Conservation (phyloP, 1,140 invertebrate species). For the Brachionus sp. region DNA sequence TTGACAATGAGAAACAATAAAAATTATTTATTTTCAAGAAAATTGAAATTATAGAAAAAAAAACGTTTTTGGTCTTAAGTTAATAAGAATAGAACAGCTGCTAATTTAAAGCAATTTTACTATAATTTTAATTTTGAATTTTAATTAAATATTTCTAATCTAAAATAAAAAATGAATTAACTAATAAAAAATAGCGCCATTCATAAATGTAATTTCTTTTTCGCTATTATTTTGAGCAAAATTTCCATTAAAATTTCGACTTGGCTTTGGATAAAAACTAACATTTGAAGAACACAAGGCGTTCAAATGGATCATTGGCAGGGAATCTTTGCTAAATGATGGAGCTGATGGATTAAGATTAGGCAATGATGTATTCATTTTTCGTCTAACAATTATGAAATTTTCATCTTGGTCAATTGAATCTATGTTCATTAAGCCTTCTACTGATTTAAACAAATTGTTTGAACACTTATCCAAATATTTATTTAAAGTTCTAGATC, state of each 20-base stretch:
- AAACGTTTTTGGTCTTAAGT: too few species aligned
- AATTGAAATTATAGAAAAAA: too few species aligned
- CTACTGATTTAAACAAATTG: slow-evolving; percentile 25
- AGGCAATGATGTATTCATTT: neutral
- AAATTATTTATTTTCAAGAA: too few species aligned
- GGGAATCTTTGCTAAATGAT: neutral
- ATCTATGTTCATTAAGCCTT: neutral
- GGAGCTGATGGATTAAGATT: neutral
- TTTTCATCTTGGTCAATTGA: neutral
- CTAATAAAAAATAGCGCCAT: slow-evolving; percentile 35
- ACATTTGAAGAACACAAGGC: slow-evolving; percentile 26
- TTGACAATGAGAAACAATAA: too few species aligned
- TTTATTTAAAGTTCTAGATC: neutral
- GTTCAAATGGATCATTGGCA: neutral
- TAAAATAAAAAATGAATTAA: neutral
- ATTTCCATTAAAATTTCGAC: neutral
- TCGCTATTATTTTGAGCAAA: neutral
- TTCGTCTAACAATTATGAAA: slow-evolving; percentile 18
- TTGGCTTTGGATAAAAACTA: slow-evolving; percentile 16
- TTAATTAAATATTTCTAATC: neutral
- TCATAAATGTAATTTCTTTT: neutral
- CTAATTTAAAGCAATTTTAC: too few species aligned
- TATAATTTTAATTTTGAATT: neutral
- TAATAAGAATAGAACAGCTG: too few species aligned
- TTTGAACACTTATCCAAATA: neutral